Evolutionary conservation across 1,140 invertebrate genomes (phyloP), one percentile per base, ranked within the genome.

Genomic region (Caenorhabditis remanei): DNA sequence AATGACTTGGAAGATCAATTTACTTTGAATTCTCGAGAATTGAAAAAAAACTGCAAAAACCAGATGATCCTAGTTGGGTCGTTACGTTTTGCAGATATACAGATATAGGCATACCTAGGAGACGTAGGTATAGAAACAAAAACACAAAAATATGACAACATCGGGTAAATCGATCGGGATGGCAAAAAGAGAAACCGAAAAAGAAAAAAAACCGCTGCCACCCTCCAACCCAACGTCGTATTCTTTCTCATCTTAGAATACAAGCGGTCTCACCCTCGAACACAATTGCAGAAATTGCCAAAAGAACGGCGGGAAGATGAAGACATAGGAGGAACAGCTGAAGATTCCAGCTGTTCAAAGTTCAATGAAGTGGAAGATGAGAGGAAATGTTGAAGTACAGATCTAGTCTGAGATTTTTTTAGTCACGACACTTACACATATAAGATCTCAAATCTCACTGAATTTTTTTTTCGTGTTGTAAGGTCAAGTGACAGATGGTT

Each of bases 341-440:
- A 71, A 71, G 41, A 40, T 63, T 63, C 43, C 71, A 79, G 71
- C 71, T 79, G 71, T 79, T 79, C 71, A 50, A 79, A 79, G 71
- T 79, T 79, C 71, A 50, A 71, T 46, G 13, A 71, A 50, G 43
- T 79, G 40, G 46, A 79, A 43, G 71, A 24, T 3, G 13, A 21
- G 50, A 53, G 9, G 50, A 11, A 53, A 53, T 53, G 16, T 79
- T n/a, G 6, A 79, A 50, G 24, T 58, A 58, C 50, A 53, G 9
- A 58, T 58, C 55, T 58, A 71, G 65, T 63, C 32, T 8, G n/a
- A 58, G 56, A 7, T 7, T 7, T 14, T 7, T 32, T 7, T 7
- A 4, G 40, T 19, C 11, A 21, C 11, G 21, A 46, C 19, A 71
- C 41, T 71, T 71, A 43, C 40, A 43, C 21, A 46, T 71, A 40